phyloP scores from a whole-genome alignment of 2,113 vertebrate genomes.

The Nothocercus nigrocapillus region DNA sequence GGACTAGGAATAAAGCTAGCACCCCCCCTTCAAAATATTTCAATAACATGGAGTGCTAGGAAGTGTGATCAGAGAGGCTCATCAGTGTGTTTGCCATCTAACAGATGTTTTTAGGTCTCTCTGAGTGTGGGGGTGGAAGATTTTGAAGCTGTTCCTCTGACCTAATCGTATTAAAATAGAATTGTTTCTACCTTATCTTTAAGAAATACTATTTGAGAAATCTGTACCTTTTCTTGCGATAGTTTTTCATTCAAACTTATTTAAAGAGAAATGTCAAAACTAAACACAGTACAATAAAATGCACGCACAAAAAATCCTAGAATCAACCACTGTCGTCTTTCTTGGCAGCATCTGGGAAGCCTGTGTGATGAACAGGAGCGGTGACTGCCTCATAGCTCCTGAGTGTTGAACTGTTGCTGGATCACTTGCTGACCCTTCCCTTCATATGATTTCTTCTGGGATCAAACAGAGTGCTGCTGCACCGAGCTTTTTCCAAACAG shows the following conservation, averaged over 20 bases:
- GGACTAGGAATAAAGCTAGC: not conserved
- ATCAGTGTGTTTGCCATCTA: not conserved
- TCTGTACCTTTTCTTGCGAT: not conserved
- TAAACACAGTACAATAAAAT: not conserved
- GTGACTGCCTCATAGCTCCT: not conserved
- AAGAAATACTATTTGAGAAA: not conserved
- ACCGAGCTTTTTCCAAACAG: not conserved
- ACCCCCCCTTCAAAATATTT: not conserved
- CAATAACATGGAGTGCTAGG: not conserved
- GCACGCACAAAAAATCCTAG: not conserved
- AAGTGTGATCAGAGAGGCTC: not conserved
- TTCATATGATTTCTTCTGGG: constrained; percentile 29
- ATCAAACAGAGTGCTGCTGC: not conserved
- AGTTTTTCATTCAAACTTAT: not conserved
- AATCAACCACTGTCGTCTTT: not conserved
- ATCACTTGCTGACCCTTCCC: constrained; percentile 6
- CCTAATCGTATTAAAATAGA: not conserved
- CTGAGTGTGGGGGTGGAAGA: not conserved
- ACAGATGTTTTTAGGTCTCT: not conserved
- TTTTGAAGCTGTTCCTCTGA: not conserved
- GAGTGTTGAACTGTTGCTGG: not conserved
- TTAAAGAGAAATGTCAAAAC: not conserved
- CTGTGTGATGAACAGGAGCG: not conserved
- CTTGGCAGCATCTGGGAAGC: not conserved
- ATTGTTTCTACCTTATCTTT: not conserved